Percentiles rank a stretch among this genome's conserved stretches.
Conservation (phyloP, 2,888 invertebrate genomes). For the Tipula helvola region DNA sequence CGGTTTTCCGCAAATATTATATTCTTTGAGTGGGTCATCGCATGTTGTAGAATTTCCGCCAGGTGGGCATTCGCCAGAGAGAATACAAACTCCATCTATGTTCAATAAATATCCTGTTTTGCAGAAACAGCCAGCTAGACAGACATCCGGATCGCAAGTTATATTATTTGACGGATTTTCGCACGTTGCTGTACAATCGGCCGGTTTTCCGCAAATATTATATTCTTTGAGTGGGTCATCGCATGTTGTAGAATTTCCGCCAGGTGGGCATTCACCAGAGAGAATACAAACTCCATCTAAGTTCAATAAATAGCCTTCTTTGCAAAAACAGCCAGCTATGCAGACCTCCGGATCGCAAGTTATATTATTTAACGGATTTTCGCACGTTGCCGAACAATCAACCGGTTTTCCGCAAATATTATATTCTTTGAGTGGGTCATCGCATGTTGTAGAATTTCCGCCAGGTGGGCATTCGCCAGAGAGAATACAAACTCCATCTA, state of each 20-base stretch:
- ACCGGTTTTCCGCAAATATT: not conserved
- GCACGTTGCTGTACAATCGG: not conserved
- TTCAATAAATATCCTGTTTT: not conserved
- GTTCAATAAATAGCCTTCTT: not conserved
- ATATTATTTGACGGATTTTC: not conserved
- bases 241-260: not conserved
- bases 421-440: not conserved
- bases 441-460: not conserved
- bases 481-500: not conserved
- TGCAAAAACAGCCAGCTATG: not conserved
- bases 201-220: not conserved
- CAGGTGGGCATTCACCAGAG: not conserved
- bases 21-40: not conserved
- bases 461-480: not conserved
- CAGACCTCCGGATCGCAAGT: not conserved
- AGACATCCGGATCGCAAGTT: too few relatives aligned
- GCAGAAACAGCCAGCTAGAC: not conserved
- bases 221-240: not conserved
- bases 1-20: not conserved
- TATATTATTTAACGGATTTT: not conserved
- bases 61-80: not conserved
- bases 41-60: not conserved
- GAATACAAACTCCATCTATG: not conserved
- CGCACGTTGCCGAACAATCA: not conserved
- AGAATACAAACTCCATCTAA: not conserved